Evolutionary conservation across 2,113 vertebrate species (phyloP), one percentile per base, ranked within the genome.

Genomic region (Morone chrysops): DNA sequence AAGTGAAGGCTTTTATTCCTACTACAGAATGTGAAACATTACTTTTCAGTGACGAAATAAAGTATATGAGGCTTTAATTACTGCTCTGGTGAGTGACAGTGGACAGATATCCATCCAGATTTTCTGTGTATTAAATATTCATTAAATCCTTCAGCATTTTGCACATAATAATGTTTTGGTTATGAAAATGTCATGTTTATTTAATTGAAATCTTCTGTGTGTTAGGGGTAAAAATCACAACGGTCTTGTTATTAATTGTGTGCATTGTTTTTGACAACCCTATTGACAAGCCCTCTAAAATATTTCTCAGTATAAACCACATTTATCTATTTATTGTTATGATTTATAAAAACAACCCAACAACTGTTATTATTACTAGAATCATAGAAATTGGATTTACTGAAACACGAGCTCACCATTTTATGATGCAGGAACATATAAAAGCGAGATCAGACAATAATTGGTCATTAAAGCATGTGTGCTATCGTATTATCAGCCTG

Each of bases 381-480:
- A 53, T 31, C 2, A 31, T 31, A 31, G 9, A 82, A 53, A 69
- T 70, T 62, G 2, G 45, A 41, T 75, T 82, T 54, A 17, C 9
- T 47, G 25, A 61, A 51, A 81, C 1, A 0, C 76, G 59, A 61
- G 70, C 22, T 53, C 43, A 83, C 54, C n/a, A 50, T 70, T 67
- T 50, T 22, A 51, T 22, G 31, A 43, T 10, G 16, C 53, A 75
- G 36, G 66, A 80, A 43, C 63, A 83, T 40, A 13, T 72, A 43
- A 83, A 78, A 75, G 45, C 1, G 6, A 62, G 75, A 87, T 87
- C 54, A 72, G 68, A 70, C 65, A 48, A 74, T 66, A 80, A 82
- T 72, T 81, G 78, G 48, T 82, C 11, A 78, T 80, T 63, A 71
- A 66, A 80, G 61, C 6, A 0, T 6, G n/a, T 60, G 56, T 63